A percentile compares a stretch with the other conserved stretches of the same genome.
phyloP scores from a whole-genome alignment of 2,888 invertebrate genomes.

The Lithophane ornitopus region DNA sequence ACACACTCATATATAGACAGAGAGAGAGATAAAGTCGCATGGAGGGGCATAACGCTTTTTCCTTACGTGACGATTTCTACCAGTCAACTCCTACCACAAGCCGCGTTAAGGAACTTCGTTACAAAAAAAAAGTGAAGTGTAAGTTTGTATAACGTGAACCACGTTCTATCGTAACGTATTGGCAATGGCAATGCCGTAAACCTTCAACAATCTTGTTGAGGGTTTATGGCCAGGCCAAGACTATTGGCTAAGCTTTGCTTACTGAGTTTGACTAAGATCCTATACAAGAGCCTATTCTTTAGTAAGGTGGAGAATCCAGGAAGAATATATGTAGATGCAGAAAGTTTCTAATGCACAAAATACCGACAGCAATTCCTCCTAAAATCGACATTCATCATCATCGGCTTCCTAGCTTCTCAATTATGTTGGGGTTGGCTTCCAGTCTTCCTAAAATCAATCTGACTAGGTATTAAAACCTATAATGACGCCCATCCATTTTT shows the following conservation, averaged over 20 bases:
- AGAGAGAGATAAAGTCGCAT: too few species aligned
- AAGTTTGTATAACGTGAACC: too few species aligned
- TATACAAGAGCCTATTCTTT: background rate
- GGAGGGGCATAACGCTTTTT: background rate
- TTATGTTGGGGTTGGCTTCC: background rate
- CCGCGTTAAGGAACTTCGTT: background rate
- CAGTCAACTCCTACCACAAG: background rate
- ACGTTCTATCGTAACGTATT: too few species aligned
- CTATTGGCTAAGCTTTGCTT: background rate
- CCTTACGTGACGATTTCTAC: background rate
- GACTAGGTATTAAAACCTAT: background rate
- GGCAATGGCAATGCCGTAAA: too few species aligned
- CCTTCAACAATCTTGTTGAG: too few species aligned
- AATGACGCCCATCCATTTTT: constrained; percentile 3
- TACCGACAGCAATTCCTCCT: background rate
- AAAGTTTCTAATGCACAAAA: background rate
- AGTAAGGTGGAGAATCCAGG: background rate
- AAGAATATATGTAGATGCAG: background rate
- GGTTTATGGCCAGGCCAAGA: background rate
- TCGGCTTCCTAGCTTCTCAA: background rate
- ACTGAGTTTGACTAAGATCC: background rate
- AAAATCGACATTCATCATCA: background rate
- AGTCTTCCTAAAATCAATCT: background rate
- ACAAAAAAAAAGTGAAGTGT: background rate
- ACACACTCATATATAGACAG: background rate